Percentiles rank a stretch among this genome's conserved stretches.
Conservation (phyloP, 2,888 invertebrate genomes). For the Aphidius colemani region DNA sequence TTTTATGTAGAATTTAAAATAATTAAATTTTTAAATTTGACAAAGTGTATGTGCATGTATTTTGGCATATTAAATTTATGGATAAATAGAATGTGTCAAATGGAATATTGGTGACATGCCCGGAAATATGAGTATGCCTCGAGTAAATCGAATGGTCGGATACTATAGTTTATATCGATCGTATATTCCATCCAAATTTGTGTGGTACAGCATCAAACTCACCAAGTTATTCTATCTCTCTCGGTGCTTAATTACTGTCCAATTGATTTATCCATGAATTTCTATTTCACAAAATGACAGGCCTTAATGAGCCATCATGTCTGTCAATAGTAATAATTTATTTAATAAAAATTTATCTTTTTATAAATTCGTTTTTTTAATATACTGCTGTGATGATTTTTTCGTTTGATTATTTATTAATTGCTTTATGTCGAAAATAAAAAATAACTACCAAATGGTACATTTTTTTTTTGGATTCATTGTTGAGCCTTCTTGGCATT, state of each 20-base stretch:
- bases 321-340: not conserved
- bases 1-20: too few species aligned
- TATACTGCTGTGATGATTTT: not conserved
- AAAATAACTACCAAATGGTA: too few species aligned
- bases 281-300: slow-evolving; percentile 22
- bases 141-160: slow-evolving; percentile 15
- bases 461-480: too few species aligned
- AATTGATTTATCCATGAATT: slow-evolving; percentile 47
- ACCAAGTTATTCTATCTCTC: slow-evolving; percentile 23
- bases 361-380: not conserved
- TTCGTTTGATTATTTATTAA: not conserved
- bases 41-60: too few species aligned
- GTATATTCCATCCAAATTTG: slow-evolving; percentile 1
- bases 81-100: too few species aligned
- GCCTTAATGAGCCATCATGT: slow-evolving; percentile 20
- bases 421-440: not conserved
- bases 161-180: slow-evolving; percentile 5
- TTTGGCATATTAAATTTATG: too few species aligned
- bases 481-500: too few species aligned
- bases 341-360: too few species aligned
- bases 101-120: slow-evolving; percentile 10
- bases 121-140: slow-evolving; percentile 25
- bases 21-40: too few species aligned
- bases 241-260: slow-evolving; percentile 48
- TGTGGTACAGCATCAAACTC: slow-evolving; percentile 21